Evolutionary conservation across 2,888 invertebrate genomes (phyloP).

Genomic region (Acrobasis repandana): DNA sequence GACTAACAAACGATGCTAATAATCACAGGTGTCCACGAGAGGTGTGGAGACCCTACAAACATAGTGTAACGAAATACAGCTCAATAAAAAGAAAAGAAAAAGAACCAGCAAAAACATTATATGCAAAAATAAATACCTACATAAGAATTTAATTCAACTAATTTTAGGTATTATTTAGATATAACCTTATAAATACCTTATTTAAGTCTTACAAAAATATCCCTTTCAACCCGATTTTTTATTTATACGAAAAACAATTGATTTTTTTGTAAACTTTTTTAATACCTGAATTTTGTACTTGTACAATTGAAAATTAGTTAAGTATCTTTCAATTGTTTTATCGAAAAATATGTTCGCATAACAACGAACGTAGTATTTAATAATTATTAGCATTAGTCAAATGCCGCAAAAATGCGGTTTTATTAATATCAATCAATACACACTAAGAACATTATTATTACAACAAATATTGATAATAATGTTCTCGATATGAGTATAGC

Average conservation of each 20-base stretch:
- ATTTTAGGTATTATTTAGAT: background rate
- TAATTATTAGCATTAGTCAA: background rate
- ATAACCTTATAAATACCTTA: background rate
- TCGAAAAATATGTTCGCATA: constrained; percentile 28
- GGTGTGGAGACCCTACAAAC: no score
- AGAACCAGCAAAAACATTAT: no score
- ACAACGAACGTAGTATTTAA: constrained; percentile 7
- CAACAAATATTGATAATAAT: background rate
- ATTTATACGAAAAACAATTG: background rate
- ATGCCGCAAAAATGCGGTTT: background rate
- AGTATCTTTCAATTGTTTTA: background rate
- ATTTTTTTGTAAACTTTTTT: background rate
- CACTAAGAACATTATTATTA: background rate
- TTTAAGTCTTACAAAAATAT: background rate
- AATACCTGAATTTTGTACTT: constrained; percentile 39
- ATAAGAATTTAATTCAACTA: background rate
- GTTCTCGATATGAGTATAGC: background rate
- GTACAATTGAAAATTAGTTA: constrained; percentile 34
- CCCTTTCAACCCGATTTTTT: background rate
- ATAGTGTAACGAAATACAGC: background rate
- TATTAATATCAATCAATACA: background rate
- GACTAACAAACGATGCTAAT: background rate
- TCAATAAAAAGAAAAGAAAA: background rate
- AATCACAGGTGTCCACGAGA: background rate
- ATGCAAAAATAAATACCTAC: background rate